A percentile compares a stretch with the other conserved stretches of the same genome.
phyloP scores from a whole-genome alignment of 1,140 invertebrate species.

The Philopotamus ludificatus region DNA sequence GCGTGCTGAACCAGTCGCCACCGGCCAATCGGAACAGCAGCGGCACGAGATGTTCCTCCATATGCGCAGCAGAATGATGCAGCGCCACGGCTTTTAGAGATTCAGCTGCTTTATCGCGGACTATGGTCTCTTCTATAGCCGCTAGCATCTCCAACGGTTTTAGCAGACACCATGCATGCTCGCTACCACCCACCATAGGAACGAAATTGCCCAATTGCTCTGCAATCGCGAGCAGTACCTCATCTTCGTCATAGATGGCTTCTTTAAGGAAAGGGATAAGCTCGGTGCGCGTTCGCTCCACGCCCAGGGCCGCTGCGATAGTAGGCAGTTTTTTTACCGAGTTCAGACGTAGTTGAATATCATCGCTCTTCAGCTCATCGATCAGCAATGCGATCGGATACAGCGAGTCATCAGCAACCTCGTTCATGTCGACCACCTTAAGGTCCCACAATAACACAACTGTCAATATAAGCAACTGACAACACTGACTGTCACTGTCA shows the following conservation, averaged over 20 bases:
- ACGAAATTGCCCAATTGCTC: slow-evolving; percentile 89
- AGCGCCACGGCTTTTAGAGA: slow-evolving; percentile 79
- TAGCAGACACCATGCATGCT: slow-evolving; percentile 92
- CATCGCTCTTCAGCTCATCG: slow-evolving; percentile 99
- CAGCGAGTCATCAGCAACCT: slow-evolving; percentile 89
- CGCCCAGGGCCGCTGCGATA: slow-evolving; percentile 95
- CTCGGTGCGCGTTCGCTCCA: slow-evolving; percentile 94
- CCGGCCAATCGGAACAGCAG: slow-evolving; percentile 84
- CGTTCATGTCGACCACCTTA: slow-evolving; percentile 84
- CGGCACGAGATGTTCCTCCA: slow-evolving; percentile 93
- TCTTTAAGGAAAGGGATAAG: slow-evolving; percentile 98
- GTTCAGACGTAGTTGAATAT: slow-evolving; percentile 96
- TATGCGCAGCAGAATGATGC: slow-evolving; percentile 81
- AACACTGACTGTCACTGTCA: no score
- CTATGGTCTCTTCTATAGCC: slow-evolving; percentile 98
- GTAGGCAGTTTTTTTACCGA: slow-evolving; percentile 99
- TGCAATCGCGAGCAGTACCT: slow-evolving; percentile 94
- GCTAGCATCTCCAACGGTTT: slow-evolving; percentile 95
- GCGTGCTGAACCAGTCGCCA: slow-evolving; percentile 97
- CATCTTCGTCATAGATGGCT: slow-evolving; percentile 99
- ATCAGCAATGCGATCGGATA: slow-evolving; percentile 99
- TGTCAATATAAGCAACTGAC: no score
- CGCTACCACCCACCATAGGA: slow-evolving; percentile 89
- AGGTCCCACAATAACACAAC: no score
- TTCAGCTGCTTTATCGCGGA: slow-evolving; percentile 98